Evolutionary conservation across 2,888 invertebrate genomes (phyloP).

Genomic region (Euzophera pinguis): DNA sequence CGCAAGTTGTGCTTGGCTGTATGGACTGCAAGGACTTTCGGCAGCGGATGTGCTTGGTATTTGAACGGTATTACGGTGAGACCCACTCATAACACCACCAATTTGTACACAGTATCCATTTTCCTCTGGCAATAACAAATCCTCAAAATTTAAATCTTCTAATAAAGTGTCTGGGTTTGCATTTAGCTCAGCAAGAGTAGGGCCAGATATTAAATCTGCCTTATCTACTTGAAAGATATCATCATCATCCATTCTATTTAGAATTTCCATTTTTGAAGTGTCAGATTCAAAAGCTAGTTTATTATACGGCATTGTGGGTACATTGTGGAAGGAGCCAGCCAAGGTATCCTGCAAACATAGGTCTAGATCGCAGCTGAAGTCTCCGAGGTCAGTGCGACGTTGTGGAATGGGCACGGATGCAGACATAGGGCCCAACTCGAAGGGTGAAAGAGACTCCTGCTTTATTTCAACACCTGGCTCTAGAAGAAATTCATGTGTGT

Average conservation of each 20-base stretch:
- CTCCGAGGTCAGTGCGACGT: constrained; percentile 66
- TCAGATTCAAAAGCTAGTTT: constrained; percentile 65
- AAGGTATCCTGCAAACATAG: constrained; percentile 74
- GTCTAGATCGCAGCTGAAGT: constrained; percentile 79
- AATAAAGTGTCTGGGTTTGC: constrained; percentile 90
- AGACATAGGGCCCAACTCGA: constrained; percentile 68
- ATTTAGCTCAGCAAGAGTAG: constrained; percentile 91
- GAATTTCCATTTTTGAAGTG: constrained; percentile 78
- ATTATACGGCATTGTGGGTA: constrained; percentile 58
- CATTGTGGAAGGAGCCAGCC: constrained; percentile 60
- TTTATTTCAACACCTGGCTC: constrained; percentile 82
- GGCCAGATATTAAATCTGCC: constrained; percentile 90
- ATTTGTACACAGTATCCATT: constrained; percentile 77
- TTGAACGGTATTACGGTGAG: constrained; percentile 46
- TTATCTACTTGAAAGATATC: constrained; percentile 94
- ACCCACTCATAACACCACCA: constrained; percentile 70
- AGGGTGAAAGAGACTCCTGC: constrained; percentile 78
- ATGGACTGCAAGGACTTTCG: constrained; percentile 76
- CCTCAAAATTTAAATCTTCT: constrained; percentile 93
- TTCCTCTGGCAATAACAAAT: constrained; percentile 87
- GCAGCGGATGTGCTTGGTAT: constrained; percentile 42
- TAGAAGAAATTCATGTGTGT: constrained; percentile 81
- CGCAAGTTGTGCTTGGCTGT: constrained; percentile 68
- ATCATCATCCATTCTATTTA: constrained; percentile 89
- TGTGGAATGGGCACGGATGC: constrained; percentile 84